These are phyloP conservation scores for Athene cunicularia DNA, from an alignment of 2,113 vertebrate genomes.

Conservation along the genomic window DNA sequence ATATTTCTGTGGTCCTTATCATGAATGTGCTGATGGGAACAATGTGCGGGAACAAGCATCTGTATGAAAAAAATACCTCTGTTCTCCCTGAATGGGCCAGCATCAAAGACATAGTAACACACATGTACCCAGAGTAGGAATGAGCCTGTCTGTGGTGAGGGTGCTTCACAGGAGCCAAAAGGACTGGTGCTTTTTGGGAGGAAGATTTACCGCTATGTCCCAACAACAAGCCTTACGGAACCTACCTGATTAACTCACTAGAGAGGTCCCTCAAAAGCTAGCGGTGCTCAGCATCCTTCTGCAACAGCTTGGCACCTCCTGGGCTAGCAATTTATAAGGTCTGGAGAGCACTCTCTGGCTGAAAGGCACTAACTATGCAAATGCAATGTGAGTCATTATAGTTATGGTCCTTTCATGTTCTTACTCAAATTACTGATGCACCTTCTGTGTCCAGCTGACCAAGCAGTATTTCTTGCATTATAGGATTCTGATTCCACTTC, in stretches of 20 bases:
- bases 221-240: neutral
- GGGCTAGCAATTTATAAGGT: neutral
- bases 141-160: neutral
- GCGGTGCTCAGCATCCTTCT: neutral
- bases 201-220: neutral
- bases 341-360: neutral
- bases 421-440: conserved; percentile 45
- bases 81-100: neutral
- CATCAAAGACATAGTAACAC: neutral
- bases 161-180: neutral
- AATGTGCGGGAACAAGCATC: neutral
- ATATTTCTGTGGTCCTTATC: neutral
- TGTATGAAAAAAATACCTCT: neutral
- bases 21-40: neutral
- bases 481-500: conserved; percentile 54
- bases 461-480: conserved; percentile 69
- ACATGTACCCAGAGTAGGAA: neutral
- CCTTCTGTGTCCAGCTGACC: conserved; percentile 50
- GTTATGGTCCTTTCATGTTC: conserved; percentile 17
- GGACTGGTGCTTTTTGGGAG: neutral
- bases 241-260: neutral
- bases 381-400: neutral
- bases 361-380: conserved; percentile 9
- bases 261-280: neutral
- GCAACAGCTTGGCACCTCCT: neutral